Evolutionary conservation across 2,113 vertebrate genomes (phyloP), one percentile per base, ranked within the genome.

Genomic region (Corythornis cristatus): DNA sequence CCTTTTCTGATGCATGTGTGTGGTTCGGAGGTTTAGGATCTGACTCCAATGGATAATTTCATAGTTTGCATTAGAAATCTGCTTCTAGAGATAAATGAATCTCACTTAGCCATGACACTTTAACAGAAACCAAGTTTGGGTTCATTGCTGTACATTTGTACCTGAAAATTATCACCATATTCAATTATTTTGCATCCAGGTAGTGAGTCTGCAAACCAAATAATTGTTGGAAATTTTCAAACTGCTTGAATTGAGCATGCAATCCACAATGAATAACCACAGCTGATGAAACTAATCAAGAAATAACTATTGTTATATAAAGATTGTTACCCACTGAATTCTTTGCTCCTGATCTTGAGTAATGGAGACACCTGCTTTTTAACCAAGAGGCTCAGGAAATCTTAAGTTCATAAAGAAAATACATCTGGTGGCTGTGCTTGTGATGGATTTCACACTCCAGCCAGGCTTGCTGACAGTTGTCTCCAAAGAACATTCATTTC

Each of bases 401-500:
- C 58, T 3, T 0, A 51, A 76, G 81, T 92, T 91, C 64, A 60
- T 94, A 80, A 71, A 89, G 67, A 60, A 81, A 82, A 60, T 37
- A 35, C 71, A 74, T 92, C 87, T 93, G 94, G 81, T 18, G 35
- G 50, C 75, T 91, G 64, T 56, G 67, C 71, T 93, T 33, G 75
- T 3, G 16, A 88, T 91, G 89, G 78, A 93, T 95, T 96, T 91
- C 87, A 89, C 78, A 91, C 67, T 87, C 43, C 67, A 91, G 83
- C 66, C 86, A 0, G 3, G 58, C 66, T 57, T 28, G 3, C 91
- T 88, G 87, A 83, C 91, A 71, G 79, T 95, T 86, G 89, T 89
- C 82, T 89, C 72, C 64, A 33, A 89, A 93, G 71, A 94, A 58
- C 67, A 48, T 95, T 92, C 9, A 88, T 93, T 79, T 92, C 21